These are phyloP conservation scores for Zootoca vivipara DNA, from an alignment of 2,113 vertebrate species.

Conservation along the genomic window DNA sequence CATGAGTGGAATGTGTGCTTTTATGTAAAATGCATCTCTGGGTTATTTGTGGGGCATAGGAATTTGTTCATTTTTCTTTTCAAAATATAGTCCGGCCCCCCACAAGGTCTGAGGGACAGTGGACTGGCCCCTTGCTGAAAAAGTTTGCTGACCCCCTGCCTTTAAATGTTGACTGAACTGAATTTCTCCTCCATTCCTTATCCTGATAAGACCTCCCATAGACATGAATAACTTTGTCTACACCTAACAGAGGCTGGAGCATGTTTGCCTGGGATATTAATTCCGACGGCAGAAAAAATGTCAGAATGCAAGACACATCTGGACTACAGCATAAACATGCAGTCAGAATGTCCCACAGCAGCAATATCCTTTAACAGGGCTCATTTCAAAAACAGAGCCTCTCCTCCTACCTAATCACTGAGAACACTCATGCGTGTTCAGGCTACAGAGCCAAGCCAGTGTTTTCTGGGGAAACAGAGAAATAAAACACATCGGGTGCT, in stretches of 20 bases:
- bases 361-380: not conserved
- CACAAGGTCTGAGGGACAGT: too few relatives aligned
- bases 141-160: too few relatives aligned
- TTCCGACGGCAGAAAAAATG: not conserved
- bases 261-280: not conserved
- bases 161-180: too few relatives aligned
- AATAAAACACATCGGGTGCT: constrained; percentile 2
- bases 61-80: too few relatives aligned
- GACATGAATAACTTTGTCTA: not conserved
- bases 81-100: too few relatives aligned
- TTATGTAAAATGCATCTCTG: too few relatives aligned
- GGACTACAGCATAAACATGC: not conserved
- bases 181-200: too few relatives aligned
- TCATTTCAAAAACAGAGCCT: constrained; percentile 18
- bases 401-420: not conserved
- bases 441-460: not conserved
- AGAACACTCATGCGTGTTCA: not conserved
- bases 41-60: too few relatives aligned
- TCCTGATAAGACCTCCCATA: not conserved
- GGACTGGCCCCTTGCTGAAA: too few relatives aligned
- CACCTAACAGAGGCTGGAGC: not conserved
- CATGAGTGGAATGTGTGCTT: too few relatives aligned
- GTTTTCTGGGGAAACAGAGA: constrained; percentile 17
- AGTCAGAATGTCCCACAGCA: not conserved
- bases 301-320: not conserved